Conservation (phyloP, 2,113 vertebrate species). For the Plecturocebus donacophilus region DNA sequence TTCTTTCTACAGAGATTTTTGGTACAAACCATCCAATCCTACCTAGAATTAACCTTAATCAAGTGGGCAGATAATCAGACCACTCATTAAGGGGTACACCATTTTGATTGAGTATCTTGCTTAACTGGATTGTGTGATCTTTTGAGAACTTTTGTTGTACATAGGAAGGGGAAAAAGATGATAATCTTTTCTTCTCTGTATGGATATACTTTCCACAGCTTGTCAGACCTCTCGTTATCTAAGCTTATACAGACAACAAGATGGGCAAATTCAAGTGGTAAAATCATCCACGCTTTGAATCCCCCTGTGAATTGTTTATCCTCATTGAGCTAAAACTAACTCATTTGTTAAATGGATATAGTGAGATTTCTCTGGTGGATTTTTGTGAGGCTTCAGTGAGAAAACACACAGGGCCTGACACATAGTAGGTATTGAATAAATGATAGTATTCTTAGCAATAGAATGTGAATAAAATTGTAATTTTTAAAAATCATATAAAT, state of each 20-base stretch:
- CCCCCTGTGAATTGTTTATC: neutral
- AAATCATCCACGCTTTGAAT: neutral
- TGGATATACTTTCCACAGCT: neutral
- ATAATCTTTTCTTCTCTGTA: neutral
- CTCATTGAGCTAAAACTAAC: neutral
- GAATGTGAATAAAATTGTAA: neutral
- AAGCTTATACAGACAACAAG: neutral
- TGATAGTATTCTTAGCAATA: neutral
- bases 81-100: neutral
- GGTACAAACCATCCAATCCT: neutral
- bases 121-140: neutral
- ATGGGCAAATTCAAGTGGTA: neutral
- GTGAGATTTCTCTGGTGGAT: neutral
- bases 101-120: neutral
- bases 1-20: neutral
- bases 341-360: neutral
- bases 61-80: neutral
- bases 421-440: neutral
- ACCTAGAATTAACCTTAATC: neutral
- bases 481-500: neutral
- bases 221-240: neutral
- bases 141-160: neutral
- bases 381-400: neutral
- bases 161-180: neutral
- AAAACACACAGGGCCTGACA: neutral